Evolutionary conservation across 2,797 vertebrate species (phyloP).

Genomic region (Enteromius treurensis): DNA sequence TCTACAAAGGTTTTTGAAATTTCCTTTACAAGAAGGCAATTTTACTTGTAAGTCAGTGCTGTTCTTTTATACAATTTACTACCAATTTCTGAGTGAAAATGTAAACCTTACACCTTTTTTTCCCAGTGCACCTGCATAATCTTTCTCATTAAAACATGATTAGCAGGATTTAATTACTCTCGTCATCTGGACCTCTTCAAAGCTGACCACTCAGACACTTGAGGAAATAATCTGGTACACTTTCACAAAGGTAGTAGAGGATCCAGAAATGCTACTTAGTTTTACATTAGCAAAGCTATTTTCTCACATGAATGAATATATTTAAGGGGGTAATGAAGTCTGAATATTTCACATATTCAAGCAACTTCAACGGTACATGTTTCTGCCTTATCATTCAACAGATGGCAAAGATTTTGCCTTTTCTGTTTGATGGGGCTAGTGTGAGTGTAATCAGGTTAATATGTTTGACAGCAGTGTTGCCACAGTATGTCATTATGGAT

Average conservation of each 20-base stretch:
- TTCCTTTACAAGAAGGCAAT: neutral
- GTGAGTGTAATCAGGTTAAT: slow-evolving; percentile 45
- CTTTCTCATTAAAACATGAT: slow-evolving; percentile 11
- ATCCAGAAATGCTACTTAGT: neutral
- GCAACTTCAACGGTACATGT: neutral
- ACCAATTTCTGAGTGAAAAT: neutral
- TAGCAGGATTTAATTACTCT: slow-evolving; percentile 15
- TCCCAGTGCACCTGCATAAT: slow-evolving; percentile 10
- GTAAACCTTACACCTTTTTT: neutral
- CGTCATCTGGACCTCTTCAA: slow-evolving; percentile 24
- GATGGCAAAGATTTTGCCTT: slow-evolving; percentile 21
- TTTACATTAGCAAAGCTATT: slow-evolving; percentile 3
- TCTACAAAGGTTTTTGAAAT: neutral
- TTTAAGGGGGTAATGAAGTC: slow-evolving; percentile 18
- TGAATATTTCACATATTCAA: slow-evolving; percentile 17
- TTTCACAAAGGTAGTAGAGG: neutral
- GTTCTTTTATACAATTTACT: neutral
- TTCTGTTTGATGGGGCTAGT: slow-evolving; percentile 31
- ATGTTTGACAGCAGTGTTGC: slow-evolving; percentile 42
- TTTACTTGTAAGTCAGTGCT: neutral
- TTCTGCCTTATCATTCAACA: slow-evolving; percentile 28
- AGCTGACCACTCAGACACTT: neutral
- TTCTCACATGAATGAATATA: slow-evolving; percentile 13
- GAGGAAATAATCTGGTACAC: neutral
- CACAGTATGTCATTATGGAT: slow-evolving; percentile 44